phyloP scores from a whole-genome alignment of 1,140 invertebrate genomes.

The Musca domestica region DNA sequence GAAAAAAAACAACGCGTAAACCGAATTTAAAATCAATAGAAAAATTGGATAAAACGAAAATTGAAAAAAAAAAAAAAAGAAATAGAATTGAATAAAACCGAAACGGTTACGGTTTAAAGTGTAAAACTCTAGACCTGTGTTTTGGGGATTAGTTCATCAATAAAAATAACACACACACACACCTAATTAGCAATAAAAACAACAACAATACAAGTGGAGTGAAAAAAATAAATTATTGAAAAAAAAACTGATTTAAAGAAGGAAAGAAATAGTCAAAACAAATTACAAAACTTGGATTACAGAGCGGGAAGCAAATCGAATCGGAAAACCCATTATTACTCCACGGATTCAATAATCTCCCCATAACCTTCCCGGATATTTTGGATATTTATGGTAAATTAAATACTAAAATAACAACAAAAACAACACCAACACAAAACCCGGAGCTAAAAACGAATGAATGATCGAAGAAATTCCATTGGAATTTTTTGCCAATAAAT shows the following conservation, averaged over 20 bases:
- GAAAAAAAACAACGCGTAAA: background rate
- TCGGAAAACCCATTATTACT: too few relatives aligned
- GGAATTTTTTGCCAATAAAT: too few relatives aligned
- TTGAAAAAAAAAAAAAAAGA: too few relatives aligned
- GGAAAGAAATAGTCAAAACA: background rate
- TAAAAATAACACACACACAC: background rate
- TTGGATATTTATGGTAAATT: constrained; percentile 13
- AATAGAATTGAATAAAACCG: background rate
- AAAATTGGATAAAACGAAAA: too few relatives aligned
- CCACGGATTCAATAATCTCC: too few relatives aligned
- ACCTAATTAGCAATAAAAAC: background rate
- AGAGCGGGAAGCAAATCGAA: too few relatives aligned
- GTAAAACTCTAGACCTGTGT: background rate
- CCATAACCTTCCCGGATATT: background rate
- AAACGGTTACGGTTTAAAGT: constrained; percentile 3
- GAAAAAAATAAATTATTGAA: background rate
- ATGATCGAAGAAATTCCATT: too few relatives aligned
- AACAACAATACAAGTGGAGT: background rate
- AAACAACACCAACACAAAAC: background rate
- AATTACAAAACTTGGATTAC: constrained; percentile 5
- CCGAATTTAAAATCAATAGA: too few relatives aligned
- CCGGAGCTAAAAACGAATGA: too few relatives aligned
- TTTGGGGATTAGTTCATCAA: background rate
- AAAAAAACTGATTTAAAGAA: background rate
- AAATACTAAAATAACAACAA: background rate